Evolutionary conservation across 2,113 vertebrate species (phyloP), one percentile per base, ranked within the genome.

Genomic region (Centropus bengalensis): DNA sequence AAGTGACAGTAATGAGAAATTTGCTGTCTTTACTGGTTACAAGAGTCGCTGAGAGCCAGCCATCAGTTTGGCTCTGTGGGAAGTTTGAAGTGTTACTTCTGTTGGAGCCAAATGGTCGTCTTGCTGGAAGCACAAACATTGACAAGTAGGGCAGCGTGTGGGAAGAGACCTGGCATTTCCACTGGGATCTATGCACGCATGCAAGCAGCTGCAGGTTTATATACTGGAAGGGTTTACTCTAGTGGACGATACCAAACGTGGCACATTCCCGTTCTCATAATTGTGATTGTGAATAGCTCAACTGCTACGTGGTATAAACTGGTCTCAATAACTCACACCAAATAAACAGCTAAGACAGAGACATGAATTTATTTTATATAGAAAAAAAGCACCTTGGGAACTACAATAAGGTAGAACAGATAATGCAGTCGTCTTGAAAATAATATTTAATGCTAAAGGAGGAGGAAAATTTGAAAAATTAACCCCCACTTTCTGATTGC

Each of bases 121-220:
- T 86, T 90, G 95, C 94, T 90, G 94, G 33, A 71, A 96, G 91
- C 87, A 94, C 89, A 95, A 69, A 56, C 26, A 63, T 60, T 88
- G 67, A 92, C 70, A 89, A 70, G 71, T 3, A 22, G 78, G 67
- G 82, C 12, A 14, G 27, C 18, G 42, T 10, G 45, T 84, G 84
- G 74, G 59, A 81, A 83, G 67, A n/a, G 45, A 59, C 16, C 26
- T 22, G 83, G 85, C 75, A 74, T 38, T 78, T n/a, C 44, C 62
- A 93, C 78, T 55, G 80, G 79, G 58, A 80, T 73, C 30, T 49
- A 55, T 18, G 22, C 58, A 21, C 3, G 18, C 2, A 14, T 17
- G 33, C 40, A 32, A 66, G 76, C 36, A 47, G 26, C 32, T 49
- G 55, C 0, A 16, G 15, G 32, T 63, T 91, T 44, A 26, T 16